These are phyloP conservation scores for Coleophora deauratella DNA, from an alignment of 2,888 invertebrate species.

Conservation along the genomic window DNA sequence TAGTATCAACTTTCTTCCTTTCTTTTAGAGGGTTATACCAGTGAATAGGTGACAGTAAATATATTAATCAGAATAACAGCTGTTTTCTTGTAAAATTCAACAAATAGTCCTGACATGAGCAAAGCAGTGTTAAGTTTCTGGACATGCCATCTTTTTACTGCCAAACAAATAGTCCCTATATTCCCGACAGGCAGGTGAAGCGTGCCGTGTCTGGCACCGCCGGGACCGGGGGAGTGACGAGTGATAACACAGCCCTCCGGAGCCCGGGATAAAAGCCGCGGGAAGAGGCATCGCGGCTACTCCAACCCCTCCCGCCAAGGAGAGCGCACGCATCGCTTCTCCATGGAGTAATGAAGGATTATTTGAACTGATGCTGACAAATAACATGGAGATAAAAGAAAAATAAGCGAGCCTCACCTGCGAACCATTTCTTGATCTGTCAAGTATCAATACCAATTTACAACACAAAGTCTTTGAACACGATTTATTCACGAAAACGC, in stretches of 20 bases:
- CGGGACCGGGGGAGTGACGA: constrained; percentile 12
- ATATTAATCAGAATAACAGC: no score
- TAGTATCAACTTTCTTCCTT: no score
- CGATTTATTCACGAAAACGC: constrained; percentile 2
- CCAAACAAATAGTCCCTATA: background rate
- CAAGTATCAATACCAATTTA: constrained; percentile 35
- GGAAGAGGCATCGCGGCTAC: constrained; percentile 36
- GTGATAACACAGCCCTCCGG: constrained; percentile 22
- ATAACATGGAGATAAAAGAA: background rate
- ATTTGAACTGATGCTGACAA: no score
- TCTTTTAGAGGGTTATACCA: no score
- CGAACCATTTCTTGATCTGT: constrained; percentile 62
- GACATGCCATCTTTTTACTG: background rate
- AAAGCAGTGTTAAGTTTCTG: no score
- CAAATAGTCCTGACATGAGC: no score
- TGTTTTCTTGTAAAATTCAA: no score
- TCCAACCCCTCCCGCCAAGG: constrained; percentile 24
- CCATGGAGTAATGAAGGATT: no score
- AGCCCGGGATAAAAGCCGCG: constrained; percentile 23
- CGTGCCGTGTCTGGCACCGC: constrained; percentile 56
- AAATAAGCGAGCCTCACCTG: constrained; percentile 43
- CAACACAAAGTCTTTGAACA: constrained; percentile 15
- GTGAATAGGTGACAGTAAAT: no score
- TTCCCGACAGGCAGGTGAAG: constrained; percentile 9
- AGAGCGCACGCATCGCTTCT: no score